A percentile compares a stretch with the other conserved stretches of the same genome.
phyloP scores from a whole-genome alignment of 1,140 invertebrate genomes.

The Littorina saxatilis region DNA sequence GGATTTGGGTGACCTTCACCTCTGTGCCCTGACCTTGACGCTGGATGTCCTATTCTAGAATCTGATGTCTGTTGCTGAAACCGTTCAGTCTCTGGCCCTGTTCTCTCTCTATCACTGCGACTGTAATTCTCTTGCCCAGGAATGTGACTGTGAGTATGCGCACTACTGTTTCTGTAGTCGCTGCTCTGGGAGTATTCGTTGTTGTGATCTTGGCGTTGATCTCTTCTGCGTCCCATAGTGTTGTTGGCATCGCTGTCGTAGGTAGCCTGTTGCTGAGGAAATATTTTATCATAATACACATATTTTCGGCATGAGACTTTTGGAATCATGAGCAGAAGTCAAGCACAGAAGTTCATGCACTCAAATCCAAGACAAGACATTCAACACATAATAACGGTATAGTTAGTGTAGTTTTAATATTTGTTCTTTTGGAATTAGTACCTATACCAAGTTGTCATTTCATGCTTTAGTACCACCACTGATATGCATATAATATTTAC shows the following conservation, averaged over 20 bases:
- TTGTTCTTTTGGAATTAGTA: no score
- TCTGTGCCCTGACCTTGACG: conserved; percentile 26
- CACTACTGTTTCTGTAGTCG: neutral
- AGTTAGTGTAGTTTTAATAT: no score
- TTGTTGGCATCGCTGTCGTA: conserved; percentile 21
- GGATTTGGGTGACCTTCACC: neutral
- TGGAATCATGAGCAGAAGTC: no score
- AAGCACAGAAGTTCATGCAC: no score
- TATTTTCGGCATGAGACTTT: no score
- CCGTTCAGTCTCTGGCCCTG: neutral
- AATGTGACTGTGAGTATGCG: neutral
- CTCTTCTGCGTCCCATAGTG: neutral
- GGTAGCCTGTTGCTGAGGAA: conserved; percentile 13
- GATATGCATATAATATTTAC: no score
- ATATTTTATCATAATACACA: no score
- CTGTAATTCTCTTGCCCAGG: neutral
- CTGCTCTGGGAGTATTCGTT: neutral
- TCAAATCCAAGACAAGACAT: no score
- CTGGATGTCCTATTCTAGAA: neutral
- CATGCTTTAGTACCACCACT: no score
- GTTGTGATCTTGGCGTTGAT: neutral
- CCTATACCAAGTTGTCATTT: no score
- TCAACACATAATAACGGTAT: no score
- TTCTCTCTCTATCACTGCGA: neutral
- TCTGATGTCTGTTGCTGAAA: neutral